Conservation (phyloP, 1,140 invertebrate genomes). For the Asbolus verrucosus region DNA sequence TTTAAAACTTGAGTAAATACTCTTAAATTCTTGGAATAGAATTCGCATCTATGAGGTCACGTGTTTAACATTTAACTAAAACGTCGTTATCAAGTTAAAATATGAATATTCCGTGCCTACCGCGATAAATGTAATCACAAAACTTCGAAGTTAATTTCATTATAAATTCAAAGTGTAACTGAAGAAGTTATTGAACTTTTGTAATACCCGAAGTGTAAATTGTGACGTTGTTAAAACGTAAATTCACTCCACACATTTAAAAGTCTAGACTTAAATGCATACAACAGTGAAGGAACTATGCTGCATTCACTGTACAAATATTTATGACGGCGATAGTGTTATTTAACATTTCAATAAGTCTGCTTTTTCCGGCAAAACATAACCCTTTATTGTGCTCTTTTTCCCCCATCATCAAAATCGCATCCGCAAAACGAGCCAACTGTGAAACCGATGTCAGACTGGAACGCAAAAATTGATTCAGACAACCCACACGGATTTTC, state of each 20-base stretch:
- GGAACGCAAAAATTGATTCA: neutral
- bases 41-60: neutral
- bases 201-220: slow-evolving; percentile 26
- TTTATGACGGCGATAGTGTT: slow-evolving; percentile 13
- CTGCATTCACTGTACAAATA: slow-evolving; percentile 20
- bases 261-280: slow-evolving; percentile 18
- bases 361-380: slow-evolving; percentile 14
- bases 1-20: neutral
- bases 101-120: slow-evolving; percentile 20
- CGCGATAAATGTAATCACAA: slow-evolving; percentile 4
- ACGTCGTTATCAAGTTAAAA: slow-evolving; percentile 6
- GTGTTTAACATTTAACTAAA: neutral
- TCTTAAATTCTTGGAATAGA: neutral
- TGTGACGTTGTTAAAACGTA: slow-evolving; percentile 16
- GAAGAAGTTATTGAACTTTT: slow-evolving; percentile 31
- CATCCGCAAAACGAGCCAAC: slow-evolving; percentile 21
- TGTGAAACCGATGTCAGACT: neutral
- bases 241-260: slow-evolving; percentile 12
- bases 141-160: slow-evolving; percentile 16
- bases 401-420: slow-evolving; percentile 1
- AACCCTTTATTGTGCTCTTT: neutral
- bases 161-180: slow-evolving; percentile 26
- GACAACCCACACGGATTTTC: neutral
- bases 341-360: slow-evolving; percentile 30
- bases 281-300: neutral